Evolutionary conservation across 1,140 invertebrate species (phyloP).

Genomic region (Goniozus legneri): DNA sequence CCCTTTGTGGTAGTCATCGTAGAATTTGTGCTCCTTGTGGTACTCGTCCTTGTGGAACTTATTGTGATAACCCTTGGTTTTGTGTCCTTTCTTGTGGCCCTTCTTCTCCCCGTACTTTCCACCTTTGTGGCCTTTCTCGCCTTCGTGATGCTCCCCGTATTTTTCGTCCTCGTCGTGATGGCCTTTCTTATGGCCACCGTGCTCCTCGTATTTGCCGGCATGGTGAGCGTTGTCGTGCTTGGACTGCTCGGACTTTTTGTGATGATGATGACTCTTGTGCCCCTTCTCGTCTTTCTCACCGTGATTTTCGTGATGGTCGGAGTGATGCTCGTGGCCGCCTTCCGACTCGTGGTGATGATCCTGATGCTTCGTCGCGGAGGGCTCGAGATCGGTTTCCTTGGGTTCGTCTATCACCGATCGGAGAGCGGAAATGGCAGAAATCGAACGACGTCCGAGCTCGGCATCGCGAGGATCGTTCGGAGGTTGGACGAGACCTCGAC

Average conservation of each 20-base stretch:
- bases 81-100: conserved; percentile 70
- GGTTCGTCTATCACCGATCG: background rate
- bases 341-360: too few species aligned
- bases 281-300: too few species aligned
- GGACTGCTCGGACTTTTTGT: conserved; percentile 64
- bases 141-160: conserved; percentile 67
- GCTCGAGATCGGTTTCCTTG: conserved; percentile 41
- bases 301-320: too few species aligned
- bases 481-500: too few species aligned
- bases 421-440: background rate
- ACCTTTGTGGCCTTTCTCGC: conserved; percentile 69
- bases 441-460: background rate
- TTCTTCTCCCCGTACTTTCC: conserved; percentile 73
- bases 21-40: conserved; percentile 78
- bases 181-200: conserved; percentile 69
- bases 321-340: too few species aligned
- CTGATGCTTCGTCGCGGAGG: too few species aligned
- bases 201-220: conserved; percentile 64
- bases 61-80: conserved; percentile 71
- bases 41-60: conserved; percentile 77
- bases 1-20: conserved; percentile 73
- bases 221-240: conserved; percentile 56
- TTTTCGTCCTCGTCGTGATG: conserved; percentile 69
- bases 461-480: background rate
- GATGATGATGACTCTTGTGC: too few species aligned